These are phyloP conservation scores for Atta texana DNA, from an alignment of 1,140 invertebrate species.

Conservation along the genomic window DNA sequence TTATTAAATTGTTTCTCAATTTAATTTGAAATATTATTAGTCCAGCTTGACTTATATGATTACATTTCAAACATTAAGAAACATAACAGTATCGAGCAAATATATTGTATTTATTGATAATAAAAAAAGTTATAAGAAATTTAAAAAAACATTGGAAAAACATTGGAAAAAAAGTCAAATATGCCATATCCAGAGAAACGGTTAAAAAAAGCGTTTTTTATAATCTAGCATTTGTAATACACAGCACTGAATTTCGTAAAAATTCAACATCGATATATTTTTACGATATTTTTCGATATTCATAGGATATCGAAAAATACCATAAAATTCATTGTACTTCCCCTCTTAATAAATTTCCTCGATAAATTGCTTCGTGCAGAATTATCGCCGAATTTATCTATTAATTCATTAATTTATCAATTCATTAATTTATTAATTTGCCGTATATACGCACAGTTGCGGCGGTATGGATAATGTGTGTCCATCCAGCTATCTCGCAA, in stretches of 20 bases:
- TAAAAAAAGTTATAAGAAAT: no score
- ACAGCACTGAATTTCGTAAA: not conserved
- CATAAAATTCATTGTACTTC: not conserved
- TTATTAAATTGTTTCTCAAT: no score
- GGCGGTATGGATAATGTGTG: not conserved
- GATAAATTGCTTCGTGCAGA: conserved; percentile 14
- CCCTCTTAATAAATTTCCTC: conserved; percentile 9
- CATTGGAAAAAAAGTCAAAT: no score
- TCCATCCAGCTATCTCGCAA: conserved; percentile 30
- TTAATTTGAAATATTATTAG: no score
- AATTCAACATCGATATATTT: not conserved
- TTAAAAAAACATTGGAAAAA: no score
- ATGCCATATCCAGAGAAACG: no score
- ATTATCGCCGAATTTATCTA: conserved; percentile 50
- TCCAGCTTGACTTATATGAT: no score
- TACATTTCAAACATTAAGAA: no score
- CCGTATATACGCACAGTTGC: not conserved
- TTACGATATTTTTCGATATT: not conserved
- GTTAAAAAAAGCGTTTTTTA: not conserved
- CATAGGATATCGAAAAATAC: conserved; percentile 12
- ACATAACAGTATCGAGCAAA: no score
- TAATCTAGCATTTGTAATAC: not conserved
- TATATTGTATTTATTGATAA: no score
- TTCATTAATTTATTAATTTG: conserved; percentile 60
- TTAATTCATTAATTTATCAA: conserved; percentile 44